These are phyloP conservation scores for Lepidurus arcticus DNA, from an alignment of 1,140 invertebrate species.

Conservation along the genomic window DNA sequence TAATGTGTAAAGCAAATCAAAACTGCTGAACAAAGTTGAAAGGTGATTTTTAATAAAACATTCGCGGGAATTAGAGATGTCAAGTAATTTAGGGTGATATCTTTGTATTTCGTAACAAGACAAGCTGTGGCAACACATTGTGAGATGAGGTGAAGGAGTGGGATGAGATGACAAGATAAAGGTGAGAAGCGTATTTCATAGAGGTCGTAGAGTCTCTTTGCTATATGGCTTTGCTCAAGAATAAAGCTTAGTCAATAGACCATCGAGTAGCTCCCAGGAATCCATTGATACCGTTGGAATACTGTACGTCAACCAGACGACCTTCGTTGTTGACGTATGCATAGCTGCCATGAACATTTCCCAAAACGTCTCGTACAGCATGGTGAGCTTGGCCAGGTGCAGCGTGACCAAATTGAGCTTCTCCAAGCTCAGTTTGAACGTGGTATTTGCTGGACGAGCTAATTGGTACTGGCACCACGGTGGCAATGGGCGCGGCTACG, in stretches of 20 bases:
- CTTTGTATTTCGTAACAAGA: no score
- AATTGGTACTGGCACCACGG: conserved; percentile 35
- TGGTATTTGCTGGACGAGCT: conserved; percentile 3
- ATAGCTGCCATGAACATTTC: conserved; percentile 35
- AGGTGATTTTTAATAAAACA: no score
- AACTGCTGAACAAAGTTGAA: no score
- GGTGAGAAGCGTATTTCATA: neutral
- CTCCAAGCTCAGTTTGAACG: neutral
- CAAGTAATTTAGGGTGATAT: no score
- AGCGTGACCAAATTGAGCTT: conserved; percentile 36
- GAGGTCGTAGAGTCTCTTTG: neutral
- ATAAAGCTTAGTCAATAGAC: neutral
- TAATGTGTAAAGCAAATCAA: no score
- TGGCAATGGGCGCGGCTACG: conserved; percentile 36
- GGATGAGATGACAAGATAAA: neutral
- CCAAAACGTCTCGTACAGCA: conserved; percentile 32
- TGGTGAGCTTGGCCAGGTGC: conserved; percentile 15
- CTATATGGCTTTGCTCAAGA: neutral
- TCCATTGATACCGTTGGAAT: conserved; percentile 36
- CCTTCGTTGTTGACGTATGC: conserved; percentile 37
- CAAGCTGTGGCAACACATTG: no score
- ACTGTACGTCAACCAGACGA: conserved; percentile 35
- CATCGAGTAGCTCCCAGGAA: conserved; percentile 27
- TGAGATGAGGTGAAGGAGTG: no score
- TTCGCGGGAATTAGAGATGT: no score